These are phyloP conservation scores for Ispidina lecontei DNA, from an alignment of 2,797 vertebrate species.

Conservation along the genomic window DNA sequence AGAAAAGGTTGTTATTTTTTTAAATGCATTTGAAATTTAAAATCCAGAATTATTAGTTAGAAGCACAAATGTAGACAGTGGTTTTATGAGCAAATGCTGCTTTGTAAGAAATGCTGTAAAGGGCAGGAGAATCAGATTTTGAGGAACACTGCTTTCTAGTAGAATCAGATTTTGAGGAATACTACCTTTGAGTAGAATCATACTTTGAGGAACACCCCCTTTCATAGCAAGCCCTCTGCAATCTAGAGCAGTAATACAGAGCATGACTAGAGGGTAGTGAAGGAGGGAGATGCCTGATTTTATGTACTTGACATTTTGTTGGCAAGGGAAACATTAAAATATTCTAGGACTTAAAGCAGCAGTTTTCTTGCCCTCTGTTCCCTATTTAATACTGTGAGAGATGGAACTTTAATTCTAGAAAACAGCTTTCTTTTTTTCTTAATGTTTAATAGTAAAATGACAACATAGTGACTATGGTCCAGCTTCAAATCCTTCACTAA, in stretches of 20 bases:
- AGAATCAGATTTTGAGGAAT: background rate
- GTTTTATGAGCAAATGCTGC: background rate
- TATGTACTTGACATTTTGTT: background rate
- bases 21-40: background rate
- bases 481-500: background rate
- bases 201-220: background rate
- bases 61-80: background rate
- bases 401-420: background rate
- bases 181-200: background rate
- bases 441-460: background rate
- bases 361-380: background rate
- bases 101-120: background rate
- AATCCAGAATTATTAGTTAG: background rate
- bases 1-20: background rate
- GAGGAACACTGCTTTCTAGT: background rate
- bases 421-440: background rate
- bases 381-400: background rate
- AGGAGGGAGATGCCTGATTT: background rate
- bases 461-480: background rate
- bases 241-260: background rate
- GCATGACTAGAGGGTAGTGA: background rate
- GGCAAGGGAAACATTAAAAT: background rate
- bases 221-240: background rate
- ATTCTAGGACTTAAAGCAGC: background rate
- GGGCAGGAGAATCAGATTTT: background rate